Base-by-base conservation (phyloP, 2,888 invertebrate genomes). In the Exocentrus adspersus region DNA sequence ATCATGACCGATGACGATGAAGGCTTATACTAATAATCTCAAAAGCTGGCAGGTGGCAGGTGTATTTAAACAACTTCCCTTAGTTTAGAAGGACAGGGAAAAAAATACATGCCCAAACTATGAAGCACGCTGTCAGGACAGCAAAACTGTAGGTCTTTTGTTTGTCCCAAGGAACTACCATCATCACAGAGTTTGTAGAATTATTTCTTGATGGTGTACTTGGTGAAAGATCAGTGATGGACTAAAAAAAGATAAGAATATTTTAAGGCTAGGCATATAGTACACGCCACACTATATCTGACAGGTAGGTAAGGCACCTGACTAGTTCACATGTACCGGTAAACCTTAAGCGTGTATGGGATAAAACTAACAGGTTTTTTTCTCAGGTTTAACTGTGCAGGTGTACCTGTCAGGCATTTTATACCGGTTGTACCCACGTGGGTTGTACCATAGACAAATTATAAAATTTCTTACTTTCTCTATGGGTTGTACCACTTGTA, bases 21-120 rank as follows among this genome's bases (percentile, higher is more conserved):
- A 24, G 24, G 7, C 7, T 32, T 32, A 19, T 10, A 32, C 17
- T 32, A 51, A 17, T 51, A 32, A 32, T 51, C 32, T 51, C 51
- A 51, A 30, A 10, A 24, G 9, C n/a, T 32, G 10, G 12, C 16
- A 54, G n/a, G 30, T n/a, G n/a, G 7, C 14, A 10, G 10, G 61
- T 60, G 60, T 62, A 59, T 60, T 43, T 54, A 48, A 60, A 30
- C 46, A 45, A 17, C 1, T 16, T 28, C 14, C n/a, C 19, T 52
- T 57, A 63, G 19, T 50, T 61, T 37, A 61, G 37, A 16, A 69
- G 42, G 16, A 67, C 64, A 3, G 85, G 83, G 62, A 86, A 85
- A 73, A 82, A 86, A n/a, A 85, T 75, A 20, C 79, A 76, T 2
- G 83, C 84, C 86, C 86, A 86, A 14, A 85, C 64, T 17, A 84